phyloP scores from a whole-genome alignment of 2,888 invertebrate species.

The Mythimna impura region DNA sequence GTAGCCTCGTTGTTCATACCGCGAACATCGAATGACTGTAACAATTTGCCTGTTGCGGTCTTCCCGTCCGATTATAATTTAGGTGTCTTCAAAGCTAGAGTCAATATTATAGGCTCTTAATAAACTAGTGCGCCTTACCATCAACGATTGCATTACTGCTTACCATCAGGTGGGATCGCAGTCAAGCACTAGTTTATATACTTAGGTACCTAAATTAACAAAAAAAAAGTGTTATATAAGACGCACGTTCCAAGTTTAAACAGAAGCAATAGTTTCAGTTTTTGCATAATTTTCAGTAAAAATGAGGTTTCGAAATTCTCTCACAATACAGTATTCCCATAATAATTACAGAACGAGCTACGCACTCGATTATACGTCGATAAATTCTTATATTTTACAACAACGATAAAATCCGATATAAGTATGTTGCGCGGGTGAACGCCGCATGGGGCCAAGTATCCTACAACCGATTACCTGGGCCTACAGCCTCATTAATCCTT shows the following conservation, averaged over 20 bases:
- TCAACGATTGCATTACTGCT: too few relatives aligned
- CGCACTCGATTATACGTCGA: constrained; percentile 43
- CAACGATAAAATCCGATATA: constrained; percentile 60
- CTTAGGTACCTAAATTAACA: too few relatives aligned
- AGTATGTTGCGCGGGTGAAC: constrained; percentile 52
- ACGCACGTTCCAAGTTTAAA: not conserved
- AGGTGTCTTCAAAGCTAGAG: too few relatives aligned
- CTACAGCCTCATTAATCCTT: constrained; percentile 59
- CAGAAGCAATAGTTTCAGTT: not conserved
- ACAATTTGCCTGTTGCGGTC: too few relatives aligned
- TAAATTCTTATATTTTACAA: constrained; percentile 64
- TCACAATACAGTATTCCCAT: constrained; percentile 37
- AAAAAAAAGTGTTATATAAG: too few relatives aligned
- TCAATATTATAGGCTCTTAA: too few relatives aligned
- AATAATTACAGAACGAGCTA: constrained; percentile 47
- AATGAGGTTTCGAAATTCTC: constrained; percentile 20
- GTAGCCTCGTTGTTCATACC: too few relatives aligned
- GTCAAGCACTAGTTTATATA: too few relatives aligned
- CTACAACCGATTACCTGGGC: constrained; percentile 55
- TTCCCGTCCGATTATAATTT: too few relatives aligned
- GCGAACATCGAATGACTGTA: too few relatives aligned
- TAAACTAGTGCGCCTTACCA: too few relatives aligned
- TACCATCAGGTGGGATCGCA: too few relatives aligned
- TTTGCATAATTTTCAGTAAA: not conserved
- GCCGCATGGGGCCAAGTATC: constrained; percentile 48